phyloP scores from a whole-genome alignment of 1,140 invertebrate genomes.

The Helicoverpa zea region DNA sequence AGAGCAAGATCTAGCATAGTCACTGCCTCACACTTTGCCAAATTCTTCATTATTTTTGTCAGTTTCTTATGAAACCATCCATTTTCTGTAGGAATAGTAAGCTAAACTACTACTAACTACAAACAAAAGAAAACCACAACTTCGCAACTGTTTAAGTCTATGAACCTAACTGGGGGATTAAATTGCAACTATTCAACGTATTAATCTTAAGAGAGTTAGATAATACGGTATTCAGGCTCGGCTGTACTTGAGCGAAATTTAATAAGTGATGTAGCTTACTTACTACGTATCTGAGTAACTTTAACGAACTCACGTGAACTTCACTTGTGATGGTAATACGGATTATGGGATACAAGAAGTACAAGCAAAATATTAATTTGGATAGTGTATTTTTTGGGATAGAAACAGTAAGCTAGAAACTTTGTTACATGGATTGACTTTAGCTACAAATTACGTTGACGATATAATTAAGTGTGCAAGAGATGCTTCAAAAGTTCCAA shows the following conservation, averaged over 20 bases:
- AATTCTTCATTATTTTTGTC: no score
- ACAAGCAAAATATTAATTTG: not conserved
- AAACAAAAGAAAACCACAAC: not conserved
- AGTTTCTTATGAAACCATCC: no score
- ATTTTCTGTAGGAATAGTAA: not conserved
- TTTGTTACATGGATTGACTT: no score
- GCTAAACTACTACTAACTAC: not conserved
- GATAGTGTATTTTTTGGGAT: no score
- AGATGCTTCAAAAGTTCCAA: no score
- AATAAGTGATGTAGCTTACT: constrained; percentile 34
- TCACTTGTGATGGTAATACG: not conserved
- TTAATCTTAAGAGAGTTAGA: constrained; percentile 15
- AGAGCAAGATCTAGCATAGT: no score
- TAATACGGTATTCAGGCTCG: constrained; percentile 16
- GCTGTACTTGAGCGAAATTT: constrained; percentile 8
- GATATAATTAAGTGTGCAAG: no score
- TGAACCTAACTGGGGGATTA: constrained; percentile 6
- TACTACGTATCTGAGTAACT: constrained; percentile 13
- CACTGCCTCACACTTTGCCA: no score
- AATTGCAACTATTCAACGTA: not conserved
- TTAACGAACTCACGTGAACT: constrained; percentile 22
- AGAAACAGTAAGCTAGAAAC: no score
- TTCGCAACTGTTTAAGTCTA: constrained; percentile 1
- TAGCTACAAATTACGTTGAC: no score
- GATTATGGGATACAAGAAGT: not conserved